Conservation (phyloP, 2,797 vertebrate genomes). For the Phalloptychus januarius region DNA sequence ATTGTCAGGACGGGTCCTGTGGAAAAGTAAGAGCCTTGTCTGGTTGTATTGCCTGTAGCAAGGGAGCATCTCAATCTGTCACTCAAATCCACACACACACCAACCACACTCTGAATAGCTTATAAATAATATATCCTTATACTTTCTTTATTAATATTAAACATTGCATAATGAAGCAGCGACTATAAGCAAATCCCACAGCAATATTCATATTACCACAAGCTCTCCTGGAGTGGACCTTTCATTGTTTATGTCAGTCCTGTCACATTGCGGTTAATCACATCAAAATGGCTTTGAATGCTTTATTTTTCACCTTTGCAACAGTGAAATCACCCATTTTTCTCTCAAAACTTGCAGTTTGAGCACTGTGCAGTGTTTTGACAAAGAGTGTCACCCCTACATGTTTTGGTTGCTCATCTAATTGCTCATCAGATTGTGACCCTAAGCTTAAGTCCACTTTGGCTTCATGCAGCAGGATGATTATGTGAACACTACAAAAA, state of each 20-base stretch:
- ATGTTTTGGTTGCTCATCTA: not conserved
- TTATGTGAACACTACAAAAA: not conserved
- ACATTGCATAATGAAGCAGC: slow-evolving; percentile 75
- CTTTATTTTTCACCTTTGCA: slow-evolving; percentile 43
- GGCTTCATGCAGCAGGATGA: not conserved
- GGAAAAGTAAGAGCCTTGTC: slow-evolving; percentile 75
- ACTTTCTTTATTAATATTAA: slow-evolving; percentile 85
- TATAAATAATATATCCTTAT: slow-evolving; percentile 86
- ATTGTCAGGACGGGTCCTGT: slow-evolving; percentile 78
- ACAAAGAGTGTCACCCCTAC: not conserved
- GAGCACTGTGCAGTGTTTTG: not conserved
- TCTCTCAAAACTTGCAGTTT: slow-evolving; percentile 19
- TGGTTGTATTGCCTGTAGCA: slow-evolving; percentile 74
- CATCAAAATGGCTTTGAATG: slow-evolving; percentile 42
- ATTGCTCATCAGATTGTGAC: not conserved
- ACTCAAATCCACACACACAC: slow-evolving; percentile 61
- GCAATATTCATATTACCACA: slow-evolving; percentile 76
- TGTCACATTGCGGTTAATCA: slow-evolving; percentile 60
- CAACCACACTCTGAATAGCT: slow-evolving; percentile 71
- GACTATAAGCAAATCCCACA: slow-evolving; percentile 78
- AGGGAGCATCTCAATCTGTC: slow-evolving; percentile 79
- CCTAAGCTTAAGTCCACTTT: not conserved
- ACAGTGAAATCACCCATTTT: slow-evolving; percentile 15
- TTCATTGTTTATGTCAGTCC: slow-evolving; percentile 71
- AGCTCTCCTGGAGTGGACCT: slow-evolving; percentile 71